Evolutionary conservation across 2,797 vertebrate species (phyloP).

Genomic region (Eulemur albifrons): DNA sequence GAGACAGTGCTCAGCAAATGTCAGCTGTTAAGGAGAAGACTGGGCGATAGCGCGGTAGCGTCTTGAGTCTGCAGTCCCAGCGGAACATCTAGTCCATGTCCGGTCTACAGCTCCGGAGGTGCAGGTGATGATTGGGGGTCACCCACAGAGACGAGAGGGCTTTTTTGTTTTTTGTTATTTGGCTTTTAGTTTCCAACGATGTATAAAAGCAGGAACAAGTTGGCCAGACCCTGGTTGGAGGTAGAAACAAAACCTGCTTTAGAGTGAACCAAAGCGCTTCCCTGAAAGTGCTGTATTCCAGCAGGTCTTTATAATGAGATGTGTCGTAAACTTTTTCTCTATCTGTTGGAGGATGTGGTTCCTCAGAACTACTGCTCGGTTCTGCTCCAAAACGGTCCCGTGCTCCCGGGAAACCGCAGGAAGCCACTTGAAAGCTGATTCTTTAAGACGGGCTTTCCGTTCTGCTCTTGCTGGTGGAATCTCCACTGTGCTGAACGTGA

Average conservation of each 20-base stretch:
- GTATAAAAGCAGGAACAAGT: neutral
- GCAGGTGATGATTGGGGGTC: neutral
- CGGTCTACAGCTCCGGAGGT: neutral
- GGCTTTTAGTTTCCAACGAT: neutral
- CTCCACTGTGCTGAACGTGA: neutral
- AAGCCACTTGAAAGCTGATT: neutral
- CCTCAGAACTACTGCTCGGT: neutral
- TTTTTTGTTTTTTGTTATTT: neutral
- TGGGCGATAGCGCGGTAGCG: fast-evolving
- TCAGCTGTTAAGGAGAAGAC: neutral
- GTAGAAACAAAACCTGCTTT: neutral
- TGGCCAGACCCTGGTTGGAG: neutral
- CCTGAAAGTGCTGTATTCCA: fast-evolving
- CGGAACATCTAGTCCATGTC: neutral
- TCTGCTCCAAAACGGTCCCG: neutral
- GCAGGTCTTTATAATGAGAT: neutral
- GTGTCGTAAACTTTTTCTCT: neutral
- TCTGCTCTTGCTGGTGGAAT: neutral
- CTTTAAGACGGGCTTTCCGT: neutral
- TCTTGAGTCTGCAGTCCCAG: neutral
- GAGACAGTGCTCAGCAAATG: neutral
- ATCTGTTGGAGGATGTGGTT: fast-evolving
- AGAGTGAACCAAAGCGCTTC: neutral
- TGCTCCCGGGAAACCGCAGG: neutral
- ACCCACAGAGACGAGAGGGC: neutral